These are phyloP conservation scores for Tinamus major DNA, from an alignment of 2,797 vertebrate genomes.

Conservation along the genomic window DNA sequence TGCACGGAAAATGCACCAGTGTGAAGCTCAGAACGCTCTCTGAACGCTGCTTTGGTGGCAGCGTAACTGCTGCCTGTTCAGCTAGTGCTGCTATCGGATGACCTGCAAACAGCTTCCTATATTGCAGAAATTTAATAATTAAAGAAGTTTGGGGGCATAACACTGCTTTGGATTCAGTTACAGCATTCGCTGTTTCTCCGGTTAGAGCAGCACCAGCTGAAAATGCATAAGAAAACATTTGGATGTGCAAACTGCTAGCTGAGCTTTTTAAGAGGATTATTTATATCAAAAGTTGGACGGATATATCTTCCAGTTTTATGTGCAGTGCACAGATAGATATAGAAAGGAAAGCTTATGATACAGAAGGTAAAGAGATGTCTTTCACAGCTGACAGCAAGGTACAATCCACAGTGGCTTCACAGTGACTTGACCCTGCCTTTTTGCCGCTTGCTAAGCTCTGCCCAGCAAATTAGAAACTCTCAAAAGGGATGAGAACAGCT, in stretches of 20 bases:
- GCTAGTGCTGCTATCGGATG: neutral
- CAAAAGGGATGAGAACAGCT: conserved; percentile 67
- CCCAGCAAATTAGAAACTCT: conserved; percentile 69
- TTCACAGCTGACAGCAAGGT: conserved; percentile 49
- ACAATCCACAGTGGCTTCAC: conserved; percentile 43
- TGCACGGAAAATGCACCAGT: conserved; percentile 19
- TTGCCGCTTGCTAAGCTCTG: conserved; percentile 53
- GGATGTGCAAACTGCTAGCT: conserved; percentile 49
- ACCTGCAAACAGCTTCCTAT: conserved; percentile 14
- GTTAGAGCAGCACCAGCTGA: conserved; percentile 54
- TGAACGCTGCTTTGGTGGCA: neutral
- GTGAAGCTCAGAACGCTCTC: neutral
- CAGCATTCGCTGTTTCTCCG: conserved; percentile 38
- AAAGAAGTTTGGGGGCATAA: conserved; percentile 54
- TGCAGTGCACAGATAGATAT: neutral
- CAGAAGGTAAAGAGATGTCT: neutral
- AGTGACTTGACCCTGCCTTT: conserved; percentile 49
- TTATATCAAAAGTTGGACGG: conserved; percentile 62
- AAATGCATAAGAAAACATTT: conserved; percentile 57
- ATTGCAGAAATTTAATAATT: conserved; percentile 43
- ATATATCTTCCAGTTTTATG: conserved; percentile 23
- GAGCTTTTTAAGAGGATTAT: conserved; percentile 67
- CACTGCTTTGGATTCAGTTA: conserved; percentile 14
- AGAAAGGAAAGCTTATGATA: neutral
- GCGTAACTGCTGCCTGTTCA: neutral